Percentiles rank a stretch among this genome's conserved stretches.
Evolutionary conservation across 1,140 invertebrate species (phyloP).

Genomic region (Atta texana): DNA sequence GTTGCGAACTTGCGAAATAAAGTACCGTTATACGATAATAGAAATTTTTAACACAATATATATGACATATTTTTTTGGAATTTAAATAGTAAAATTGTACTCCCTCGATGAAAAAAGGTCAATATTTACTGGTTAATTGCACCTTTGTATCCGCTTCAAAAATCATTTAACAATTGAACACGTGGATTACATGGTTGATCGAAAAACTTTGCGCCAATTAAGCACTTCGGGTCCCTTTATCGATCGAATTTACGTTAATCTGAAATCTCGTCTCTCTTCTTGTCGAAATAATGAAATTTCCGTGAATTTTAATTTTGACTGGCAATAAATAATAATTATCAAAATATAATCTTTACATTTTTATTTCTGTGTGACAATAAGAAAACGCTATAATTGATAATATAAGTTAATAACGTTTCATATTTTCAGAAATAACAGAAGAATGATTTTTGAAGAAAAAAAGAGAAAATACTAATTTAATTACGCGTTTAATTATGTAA

Average conservation of each 20-base stretch:
- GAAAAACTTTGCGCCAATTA: conserved; percentile 69
- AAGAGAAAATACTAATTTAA: not conserved
- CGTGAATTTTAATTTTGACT: not conserved
- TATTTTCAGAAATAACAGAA: not conserved
- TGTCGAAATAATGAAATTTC: conserved; percentile 10
- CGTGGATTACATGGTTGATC: conserved; percentile 58
- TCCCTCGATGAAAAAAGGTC: not conserved
- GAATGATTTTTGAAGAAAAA: no score
- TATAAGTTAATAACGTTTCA: not conserved
- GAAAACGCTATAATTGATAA: not conserved
- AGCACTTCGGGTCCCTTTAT: conserved; percentile 41
- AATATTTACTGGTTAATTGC: not conserved
- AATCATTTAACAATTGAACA: conserved; percentile 38
- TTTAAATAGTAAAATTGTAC: conserved; percentile 14
- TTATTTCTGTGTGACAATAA: not conserved
- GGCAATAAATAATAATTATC: no score
- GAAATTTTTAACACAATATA: not conserved
- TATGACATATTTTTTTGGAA: not conserved
- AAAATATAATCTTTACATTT: not conserved
- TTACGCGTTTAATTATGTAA: not conserved
- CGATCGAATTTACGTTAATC: conserved; percentile 55
- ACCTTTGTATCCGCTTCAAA: conserved; percentile 13
- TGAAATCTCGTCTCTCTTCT: conserved; percentile 21
- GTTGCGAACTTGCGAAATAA: not conserved
- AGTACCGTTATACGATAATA: not conserved